Base-by-base conservation (phyloP, 1,140 invertebrate species). In the Danaus plexippus region DNA sequence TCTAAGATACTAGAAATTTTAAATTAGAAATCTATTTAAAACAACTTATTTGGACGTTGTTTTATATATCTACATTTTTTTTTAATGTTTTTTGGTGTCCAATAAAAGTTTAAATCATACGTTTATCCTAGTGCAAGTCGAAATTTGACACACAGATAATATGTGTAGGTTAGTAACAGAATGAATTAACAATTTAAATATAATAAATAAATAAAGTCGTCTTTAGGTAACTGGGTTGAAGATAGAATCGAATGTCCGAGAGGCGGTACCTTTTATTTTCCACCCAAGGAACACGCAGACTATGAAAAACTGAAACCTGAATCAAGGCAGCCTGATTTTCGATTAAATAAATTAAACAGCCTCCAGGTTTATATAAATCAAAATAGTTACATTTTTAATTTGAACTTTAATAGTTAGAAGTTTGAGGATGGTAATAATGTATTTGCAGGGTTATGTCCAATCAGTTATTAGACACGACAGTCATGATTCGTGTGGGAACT, bases 161-260 rank as follows among this genome's bases (percentile, higher is more conserved):
- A 32, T 32, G 22, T 32, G 4, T 32, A 32, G 22, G 7, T 32
- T 32, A 32, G 22, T 32, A 8, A 32, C 22, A 32, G 22, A 32
- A 32, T 3, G 2, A 3, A 32, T 32, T 32, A 32, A 32, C 22
- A 32, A 48, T 0, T 12, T 47, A 40, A 48, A 10, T 51, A 22
- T 52, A n/a, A 43, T 48, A 46, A 47, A 15, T 15, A 15, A 15
- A 15, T 15, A 15, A 15, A 15, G 15, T 15, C 15, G 15, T 15
- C 13, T 63, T 22, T 41, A 85, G 83, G 77, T 1, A 84, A 86
- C 50, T 86, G 83, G 83, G 79, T 86, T 2, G 83, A 86, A 69
- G 78, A 84, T 44, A 71, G 72, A 57, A 83, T 73, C 43, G 80
- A 84, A 69, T 86, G 83, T 58, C 78, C 78, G 4, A 78, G 76